Evolutionary conservation across 2,797 vertebrate species (phyloP).

Genomic region (Pterois miles): DNA sequence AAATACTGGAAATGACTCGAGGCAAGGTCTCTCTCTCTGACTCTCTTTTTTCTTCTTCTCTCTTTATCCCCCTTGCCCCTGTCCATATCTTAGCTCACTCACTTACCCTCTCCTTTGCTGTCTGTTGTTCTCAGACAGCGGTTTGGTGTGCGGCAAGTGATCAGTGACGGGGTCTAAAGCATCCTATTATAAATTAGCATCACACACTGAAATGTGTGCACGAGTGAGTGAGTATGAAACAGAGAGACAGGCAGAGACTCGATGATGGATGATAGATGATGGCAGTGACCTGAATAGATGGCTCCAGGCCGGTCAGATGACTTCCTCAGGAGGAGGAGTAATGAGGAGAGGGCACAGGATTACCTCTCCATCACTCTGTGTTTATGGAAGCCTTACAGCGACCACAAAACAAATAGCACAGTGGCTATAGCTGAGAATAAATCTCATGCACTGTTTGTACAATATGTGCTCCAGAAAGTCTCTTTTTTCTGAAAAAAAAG

Average conservation of each 20-base stretch:
- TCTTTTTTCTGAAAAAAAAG: not conserved
- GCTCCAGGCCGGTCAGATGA: constrained; percentile 62
- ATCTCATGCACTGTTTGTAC: constrained; percentile 37
- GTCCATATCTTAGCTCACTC: constrained; percentile 23
- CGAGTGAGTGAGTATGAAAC: constrained; percentile 44
- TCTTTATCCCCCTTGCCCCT: constrained; percentile 15
- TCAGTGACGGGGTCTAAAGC: constrained; percentile 68
- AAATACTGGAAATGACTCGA: constrained; percentile 89
- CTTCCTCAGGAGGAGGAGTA: constrained; percentile 69
- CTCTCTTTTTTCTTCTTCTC: constrained; percentile 12
- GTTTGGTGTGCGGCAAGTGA: constrained; percentile 64
- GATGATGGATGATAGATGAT: constrained; percentile 75
- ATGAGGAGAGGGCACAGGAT: constrained; percentile 68
- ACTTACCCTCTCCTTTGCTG: constrained; percentile 35
- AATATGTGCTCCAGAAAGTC: constrained; percentile 30
- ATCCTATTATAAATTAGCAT: constrained; percentile 75
- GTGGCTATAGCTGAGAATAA: constrained; percentile 29
- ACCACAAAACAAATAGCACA: constrained; percentile 62
- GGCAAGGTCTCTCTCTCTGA: constrained; percentile 74
- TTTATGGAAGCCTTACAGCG: constrained; percentile 59
- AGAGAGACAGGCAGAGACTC: constrained; percentile 34
- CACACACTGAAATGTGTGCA: constrained; percentile 47
- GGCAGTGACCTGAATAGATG: constrained; percentile 75
- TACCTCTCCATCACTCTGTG: constrained; percentile 67
- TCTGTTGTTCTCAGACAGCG: constrained; percentile 49